A percentile compares a stretch with the other conserved stretches of the same genome.
Evolutionary conservation across 2,113 vertebrate genomes (phyloP).

Genomic region (Crotalus horridus): DNA sequence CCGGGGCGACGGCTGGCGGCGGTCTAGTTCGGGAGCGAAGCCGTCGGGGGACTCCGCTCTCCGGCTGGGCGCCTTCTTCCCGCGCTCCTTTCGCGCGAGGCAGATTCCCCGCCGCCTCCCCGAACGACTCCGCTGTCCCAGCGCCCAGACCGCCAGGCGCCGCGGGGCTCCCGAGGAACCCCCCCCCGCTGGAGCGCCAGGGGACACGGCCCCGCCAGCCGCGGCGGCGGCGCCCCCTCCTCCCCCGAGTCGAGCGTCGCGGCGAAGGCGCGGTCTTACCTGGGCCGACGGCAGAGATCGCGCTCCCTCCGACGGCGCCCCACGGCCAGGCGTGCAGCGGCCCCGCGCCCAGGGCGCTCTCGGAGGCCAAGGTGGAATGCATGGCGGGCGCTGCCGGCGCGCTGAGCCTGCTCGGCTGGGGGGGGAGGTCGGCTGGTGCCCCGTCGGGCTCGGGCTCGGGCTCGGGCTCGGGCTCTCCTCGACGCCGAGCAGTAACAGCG

Average conservation of each 20-base stretch:
- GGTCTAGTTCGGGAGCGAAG: neutral
- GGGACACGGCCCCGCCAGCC: neutral
- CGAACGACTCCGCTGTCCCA: neutral
- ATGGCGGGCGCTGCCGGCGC: neutral
- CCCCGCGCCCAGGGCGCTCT: neutral
- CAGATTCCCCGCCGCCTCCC: neutral
- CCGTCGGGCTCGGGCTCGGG: neutral
- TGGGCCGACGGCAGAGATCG: neutral
- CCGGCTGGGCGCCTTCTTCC: neutral
- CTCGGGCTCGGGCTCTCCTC: rapidly evolving
- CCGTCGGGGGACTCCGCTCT: neutral
- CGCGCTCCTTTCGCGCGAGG: neutral
- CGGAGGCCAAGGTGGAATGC: neutral
- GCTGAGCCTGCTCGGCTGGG: neutral
- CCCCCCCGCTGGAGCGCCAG: neutral
- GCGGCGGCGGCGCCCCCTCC: neutral
- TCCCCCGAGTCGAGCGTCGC: neutral
- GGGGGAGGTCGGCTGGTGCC: neutral
- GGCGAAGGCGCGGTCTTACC: neutral
- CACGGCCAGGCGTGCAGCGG: neutral
- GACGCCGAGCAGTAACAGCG: neutral
- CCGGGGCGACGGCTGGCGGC: neutral
- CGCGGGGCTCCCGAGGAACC: neutral
- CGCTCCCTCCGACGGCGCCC: neutral
- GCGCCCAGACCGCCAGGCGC: neutral